phyloP scores from a whole-genome alignment of 2,113 vertebrate genomes.

The Peromyscus leucopus region DNA sequence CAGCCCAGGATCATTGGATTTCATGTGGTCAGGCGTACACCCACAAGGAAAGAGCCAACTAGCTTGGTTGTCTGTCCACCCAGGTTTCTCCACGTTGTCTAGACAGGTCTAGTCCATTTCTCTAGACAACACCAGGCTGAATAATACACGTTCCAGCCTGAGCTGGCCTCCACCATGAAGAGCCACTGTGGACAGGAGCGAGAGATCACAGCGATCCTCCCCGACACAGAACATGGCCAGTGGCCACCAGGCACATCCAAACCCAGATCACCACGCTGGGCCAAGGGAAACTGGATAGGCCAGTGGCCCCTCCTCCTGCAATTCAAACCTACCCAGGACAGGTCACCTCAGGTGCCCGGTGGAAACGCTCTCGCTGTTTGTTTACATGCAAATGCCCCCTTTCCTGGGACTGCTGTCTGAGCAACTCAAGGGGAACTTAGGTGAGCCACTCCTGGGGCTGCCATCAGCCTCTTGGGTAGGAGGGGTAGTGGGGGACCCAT shows the following conservation, averaged over 20 bases:
- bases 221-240: fast-evolving
- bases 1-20: background rate
- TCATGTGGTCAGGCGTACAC: fast-evolving
- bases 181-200: background rate
- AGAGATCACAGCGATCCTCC: background rate
- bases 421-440: background rate
- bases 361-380: background rate
- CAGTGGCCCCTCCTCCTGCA: background rate
- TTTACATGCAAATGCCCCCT: conserved; percentile 21
- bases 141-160: background rate
- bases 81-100: background rate
- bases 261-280: background rate
- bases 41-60: background rate
- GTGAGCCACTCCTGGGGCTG: background rate
- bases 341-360: background rate
- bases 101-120: background rate
- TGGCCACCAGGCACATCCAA: background rate
- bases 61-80: background rate
- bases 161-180: background rate
- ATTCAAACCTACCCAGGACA: background rate
- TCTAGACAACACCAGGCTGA: background rate
- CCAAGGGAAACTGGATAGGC: background rate
- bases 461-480: background rate
- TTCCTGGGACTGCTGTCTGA: background rate
- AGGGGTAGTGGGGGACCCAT: background rate